Conservation (phyloP, 2,888 invertebrate genomes). For the Hemaris fuciformis region DNA sequence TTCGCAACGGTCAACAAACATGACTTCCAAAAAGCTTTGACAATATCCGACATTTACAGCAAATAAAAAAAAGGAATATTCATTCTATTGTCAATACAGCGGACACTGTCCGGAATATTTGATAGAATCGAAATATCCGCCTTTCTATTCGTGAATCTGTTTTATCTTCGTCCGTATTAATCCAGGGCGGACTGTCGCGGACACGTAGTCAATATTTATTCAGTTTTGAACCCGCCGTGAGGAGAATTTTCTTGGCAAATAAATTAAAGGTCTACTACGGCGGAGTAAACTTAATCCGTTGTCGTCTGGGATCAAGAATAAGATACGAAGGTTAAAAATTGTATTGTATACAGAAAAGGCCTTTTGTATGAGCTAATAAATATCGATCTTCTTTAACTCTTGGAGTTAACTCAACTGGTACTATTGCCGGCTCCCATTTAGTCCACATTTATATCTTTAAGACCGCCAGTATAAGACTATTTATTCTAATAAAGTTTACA, state of each 20-base stretch:
- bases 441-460: too few species aligned
- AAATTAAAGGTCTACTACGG: too few species aligned
- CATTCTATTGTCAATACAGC: background rate
- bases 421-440: too few species aligned
- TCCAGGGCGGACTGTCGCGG: constrained; percentile 12
- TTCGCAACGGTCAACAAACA: background rate
- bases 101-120: background rate
- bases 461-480: too few species aligned
- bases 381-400: too few species aligned
- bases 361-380: too few species aligned
- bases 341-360: too few species aligned
- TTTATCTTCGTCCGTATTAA: constrained; percentile 16
- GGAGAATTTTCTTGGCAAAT: background rate
- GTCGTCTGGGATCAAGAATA: too few species aligned
- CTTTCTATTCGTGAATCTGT: constrained; percentile 12
- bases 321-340: too few species aligned
- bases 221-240: constrained; percentile 4
- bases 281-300: too few species aligned
- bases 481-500: too few species aligned
- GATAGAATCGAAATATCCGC: background rate
- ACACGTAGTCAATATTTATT: constrained; percentile 21
- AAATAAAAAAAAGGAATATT: background rate
- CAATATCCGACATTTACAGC: background rate
- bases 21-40: background rate
- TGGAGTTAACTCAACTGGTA: too few species aligned